Conservation (phyloP, 2,797 vertebrate species). For the Neolamprologus multifasciatus region DNA sequence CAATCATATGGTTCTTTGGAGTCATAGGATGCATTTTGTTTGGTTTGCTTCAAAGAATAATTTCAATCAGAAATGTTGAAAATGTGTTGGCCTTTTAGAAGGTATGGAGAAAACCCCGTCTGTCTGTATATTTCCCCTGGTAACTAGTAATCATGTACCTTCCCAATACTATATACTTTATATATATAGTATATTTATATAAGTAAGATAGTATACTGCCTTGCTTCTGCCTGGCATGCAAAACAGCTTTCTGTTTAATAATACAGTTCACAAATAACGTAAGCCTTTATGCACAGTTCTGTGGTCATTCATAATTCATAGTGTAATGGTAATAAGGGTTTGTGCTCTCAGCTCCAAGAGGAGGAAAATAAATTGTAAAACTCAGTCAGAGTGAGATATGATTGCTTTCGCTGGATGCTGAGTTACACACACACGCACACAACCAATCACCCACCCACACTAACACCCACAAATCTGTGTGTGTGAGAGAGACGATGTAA, state of each 20-base stretch:
- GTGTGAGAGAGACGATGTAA: neutral
- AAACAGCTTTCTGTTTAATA: constrained; percentile 54
- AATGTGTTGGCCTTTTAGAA: neutral
- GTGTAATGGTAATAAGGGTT: constrained; percentile 51
- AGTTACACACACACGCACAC: neutral
- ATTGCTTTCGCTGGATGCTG: neutral
- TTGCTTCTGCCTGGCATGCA: constrained; percentile 19
- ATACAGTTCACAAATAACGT: constrained; percentile 45
- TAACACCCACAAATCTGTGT: neutral
- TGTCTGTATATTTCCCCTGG: neutral
- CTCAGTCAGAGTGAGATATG: neutral
- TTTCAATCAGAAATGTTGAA: neutral
- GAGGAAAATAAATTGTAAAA: neutral
- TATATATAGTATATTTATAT: neutral
- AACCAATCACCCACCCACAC: neutral
- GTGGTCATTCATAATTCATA: constrained; percentile 62
- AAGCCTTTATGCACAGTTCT: constrained; percentile 45
- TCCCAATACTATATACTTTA: neutral
- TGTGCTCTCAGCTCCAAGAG: constrained; percentile 21
- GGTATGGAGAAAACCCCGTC: neutral
- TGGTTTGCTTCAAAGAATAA: neutral
- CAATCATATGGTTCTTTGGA: neutral
- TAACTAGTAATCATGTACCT: neutral
- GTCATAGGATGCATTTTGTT: neutral
- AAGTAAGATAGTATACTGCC: neutral